Conservation (phyloP, 2,113 vertebrate genomes). For the Phalacrocorax pelagicus region DNA sequence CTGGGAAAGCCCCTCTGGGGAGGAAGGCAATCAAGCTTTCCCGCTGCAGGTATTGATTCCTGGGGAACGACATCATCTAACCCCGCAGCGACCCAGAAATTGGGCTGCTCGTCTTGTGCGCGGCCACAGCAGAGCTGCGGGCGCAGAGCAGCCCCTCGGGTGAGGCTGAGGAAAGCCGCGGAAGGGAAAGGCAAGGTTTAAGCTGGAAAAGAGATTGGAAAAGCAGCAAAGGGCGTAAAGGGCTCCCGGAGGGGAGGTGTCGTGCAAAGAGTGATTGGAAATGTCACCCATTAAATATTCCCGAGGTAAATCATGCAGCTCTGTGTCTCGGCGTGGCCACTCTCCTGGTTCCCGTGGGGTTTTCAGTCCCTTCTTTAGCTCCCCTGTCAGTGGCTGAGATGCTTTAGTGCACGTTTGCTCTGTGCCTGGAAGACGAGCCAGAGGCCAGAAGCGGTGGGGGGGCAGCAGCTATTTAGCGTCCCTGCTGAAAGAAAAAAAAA, state of each 20-base stretch:
- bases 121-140: neutral
- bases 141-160: neutral
- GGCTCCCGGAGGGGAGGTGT: neutral
- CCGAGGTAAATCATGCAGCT: rapidly evolving
- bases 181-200: neutral
- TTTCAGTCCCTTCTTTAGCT: neutral
- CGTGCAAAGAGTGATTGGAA: rapidly evolving
- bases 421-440: neutral
- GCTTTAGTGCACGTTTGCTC: neutral
- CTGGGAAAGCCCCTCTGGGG: neutral
- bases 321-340: rapidly evolving
- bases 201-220: neutral
- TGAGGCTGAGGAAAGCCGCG: neutral
- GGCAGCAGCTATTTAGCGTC: neutral
- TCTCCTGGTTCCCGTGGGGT: neutral
- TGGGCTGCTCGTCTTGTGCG: rapidly evolving
- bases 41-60: neutral
- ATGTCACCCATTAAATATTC: neutral
- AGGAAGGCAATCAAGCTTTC: neutral
- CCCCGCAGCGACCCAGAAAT: neutral
- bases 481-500: neutral
- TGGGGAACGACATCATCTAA: neutral
- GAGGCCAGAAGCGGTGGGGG: neutral
- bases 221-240: neutral
- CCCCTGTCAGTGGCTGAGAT: neutral